Percentiles rank a stretch among this genome's conserved stretches.
Evolutionary conservation across 1,140 invertebrate species (phyloP).

Genomic region (Micrasema longulum): DNA sequence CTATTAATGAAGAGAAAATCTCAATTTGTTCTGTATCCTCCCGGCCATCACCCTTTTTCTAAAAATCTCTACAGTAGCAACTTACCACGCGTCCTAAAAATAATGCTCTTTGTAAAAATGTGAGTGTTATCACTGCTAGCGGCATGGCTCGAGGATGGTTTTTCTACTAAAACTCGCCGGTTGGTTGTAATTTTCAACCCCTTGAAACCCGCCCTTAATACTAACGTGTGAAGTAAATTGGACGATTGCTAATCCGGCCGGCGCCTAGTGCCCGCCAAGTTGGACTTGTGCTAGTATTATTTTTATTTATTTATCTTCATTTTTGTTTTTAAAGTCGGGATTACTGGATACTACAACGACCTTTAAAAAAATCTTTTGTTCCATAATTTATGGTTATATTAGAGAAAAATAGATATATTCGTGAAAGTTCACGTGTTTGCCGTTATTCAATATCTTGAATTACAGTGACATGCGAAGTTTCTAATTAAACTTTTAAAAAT

Average conservation of each 20-base stretch:
- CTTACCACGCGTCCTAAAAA: not conserved
- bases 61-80: not conserved
- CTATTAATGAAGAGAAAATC: not conserved
- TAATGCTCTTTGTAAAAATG: not conserved
- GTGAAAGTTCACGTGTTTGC: too few relatives aligned
- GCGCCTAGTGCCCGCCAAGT: constrained; percentile 19
- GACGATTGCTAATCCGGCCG: constrained; percentile 32
- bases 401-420: too few relatives aligned
- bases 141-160: not conserved
- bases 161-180: not conserved
- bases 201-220: constrained; percentile 12
- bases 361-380: too few relatives aligned
- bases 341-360: too few relatives aligned
- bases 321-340: too few relatives aligned
- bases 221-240: constrained; percentile 39
- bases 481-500: too few relatives aligned
- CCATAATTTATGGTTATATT: too few relatives aligned
- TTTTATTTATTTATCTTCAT: too few relatives aligned
- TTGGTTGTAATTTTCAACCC: not conserved
- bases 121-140: too few relatives aligned
- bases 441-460: too few relatives aligned
- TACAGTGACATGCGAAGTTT: too few relatives aligned
- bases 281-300: not conserved
- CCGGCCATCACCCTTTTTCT: constrained; percentile 7
- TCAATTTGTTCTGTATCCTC: not conserved